phyloP scores from a whole-genome alignment of 2,888 invertebrate species.

The Brachyptera putata region DNA sequence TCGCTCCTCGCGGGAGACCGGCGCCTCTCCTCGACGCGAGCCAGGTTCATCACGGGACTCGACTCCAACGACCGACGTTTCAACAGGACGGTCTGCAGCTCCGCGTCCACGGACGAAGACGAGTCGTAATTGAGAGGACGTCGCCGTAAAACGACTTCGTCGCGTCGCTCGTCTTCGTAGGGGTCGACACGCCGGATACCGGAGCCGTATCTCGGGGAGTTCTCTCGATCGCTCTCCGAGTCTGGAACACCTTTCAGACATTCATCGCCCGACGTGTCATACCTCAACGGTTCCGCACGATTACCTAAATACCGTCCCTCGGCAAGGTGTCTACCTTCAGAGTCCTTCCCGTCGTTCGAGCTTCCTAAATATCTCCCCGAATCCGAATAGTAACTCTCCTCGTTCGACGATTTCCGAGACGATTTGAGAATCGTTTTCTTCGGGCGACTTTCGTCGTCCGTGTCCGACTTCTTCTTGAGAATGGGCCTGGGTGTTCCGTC shows the following conservation, averaged over 20 bases:
- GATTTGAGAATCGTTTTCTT: slow-evolving; percentile 74
- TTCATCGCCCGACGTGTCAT: no score
- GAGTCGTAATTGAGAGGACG: slow-evolving; percentile 39
- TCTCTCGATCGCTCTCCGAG: not conserved
- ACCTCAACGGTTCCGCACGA: no score
- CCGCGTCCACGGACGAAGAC: slow-evolving; percentile 49
- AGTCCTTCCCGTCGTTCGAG: slow-evolving; percentile 51
- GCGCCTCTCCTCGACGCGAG: not conserved
- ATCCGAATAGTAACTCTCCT: slow-evolving; percentile 31
- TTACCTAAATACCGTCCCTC: slow-evolving; percentile 39
- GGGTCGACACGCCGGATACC: not conserved
- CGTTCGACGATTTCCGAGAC: slow-evolving; percentile 57
- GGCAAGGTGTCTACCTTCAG: slow-evolving; percentile 46
- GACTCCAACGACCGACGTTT: slow-evolving; percentile 47
- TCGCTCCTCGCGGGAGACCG: no score
- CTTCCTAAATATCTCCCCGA: no score
- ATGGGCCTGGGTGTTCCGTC: slow-evolving; percentile 57
- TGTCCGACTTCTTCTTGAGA: slow-evolving; percentile 68
- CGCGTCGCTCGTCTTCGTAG: not conserved
- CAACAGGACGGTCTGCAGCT: slow-evolving; percentile 49
- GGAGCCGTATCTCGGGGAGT: no score
- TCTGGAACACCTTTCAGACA: no score
- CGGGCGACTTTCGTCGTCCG: slow-evolving; percentile 62
- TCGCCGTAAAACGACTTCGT: slow-evolving; percentile 41
- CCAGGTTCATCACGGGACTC: slow-evolving; percentile 15